Base-by-base conservation (phyloP, 2,113 vertebrate species). In the Scartelaos histophorus region DNA sequence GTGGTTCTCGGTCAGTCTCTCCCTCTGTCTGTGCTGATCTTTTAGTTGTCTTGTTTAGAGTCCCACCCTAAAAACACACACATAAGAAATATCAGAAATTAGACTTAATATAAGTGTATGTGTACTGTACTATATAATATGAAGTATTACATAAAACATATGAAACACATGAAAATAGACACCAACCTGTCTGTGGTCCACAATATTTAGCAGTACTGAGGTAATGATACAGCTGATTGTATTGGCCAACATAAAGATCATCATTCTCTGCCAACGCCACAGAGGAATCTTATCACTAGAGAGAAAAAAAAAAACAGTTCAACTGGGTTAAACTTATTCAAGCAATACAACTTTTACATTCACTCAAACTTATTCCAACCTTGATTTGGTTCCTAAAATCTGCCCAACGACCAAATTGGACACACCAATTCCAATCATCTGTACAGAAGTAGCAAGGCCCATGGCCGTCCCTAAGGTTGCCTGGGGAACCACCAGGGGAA, bases 201-300 rank as follows among this genome's bases (percentile, higher is more conserved):
- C 91, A 1, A 94, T 3, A 1, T 92, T 97, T 69, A 96, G 94
- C 78, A 88, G 45, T 25, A 92, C 3, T 0, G 94, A 94, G n/a
- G 90, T 88, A 67, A 91, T 12, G 25, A 95, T 89, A 73, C 94
- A 95, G 46, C 89, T 17, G 12, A 93, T 25, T 38, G 92, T 94
- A 81, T 95, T 96, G 45, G 91, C 92, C 88, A 95, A 70, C 93
- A 95, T 94, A 72, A 95, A 95, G 83, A 94, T 88, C 94, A 95
- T 94, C 93, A 94, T 93, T 82, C 87, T 89, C 67, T 95, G 93
- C 93, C 94, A 96, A 17, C 84, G 87, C 95, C 93, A 92, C 61
- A 95, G 13, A 0, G 93, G 94, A 58, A 95, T 95, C 90, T 94
- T 66, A 73, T 94, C 93, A 80, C 94, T 95, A 24, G 19, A 0